phyloP scores from a whole-genome alignment of 2,797 vertebrate species.

The Mus caroli region DNA sequence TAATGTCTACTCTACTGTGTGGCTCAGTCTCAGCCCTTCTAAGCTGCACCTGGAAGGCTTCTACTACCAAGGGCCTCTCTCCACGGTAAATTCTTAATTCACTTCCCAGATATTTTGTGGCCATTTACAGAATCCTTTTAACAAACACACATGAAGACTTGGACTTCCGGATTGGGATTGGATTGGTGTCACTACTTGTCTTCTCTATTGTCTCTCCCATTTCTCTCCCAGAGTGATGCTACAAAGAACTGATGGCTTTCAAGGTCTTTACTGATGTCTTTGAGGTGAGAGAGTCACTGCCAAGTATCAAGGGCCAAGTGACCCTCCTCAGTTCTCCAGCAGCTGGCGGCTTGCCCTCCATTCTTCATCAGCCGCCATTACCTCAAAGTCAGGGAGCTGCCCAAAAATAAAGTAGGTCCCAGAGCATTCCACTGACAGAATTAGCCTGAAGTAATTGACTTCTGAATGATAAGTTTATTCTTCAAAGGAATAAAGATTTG shows the following conservation, averaged over 20 bases:
- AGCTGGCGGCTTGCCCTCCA: background rate
- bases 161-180: background rate
- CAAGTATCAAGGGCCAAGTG: too few relatives aligned
- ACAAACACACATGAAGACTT: background rate
- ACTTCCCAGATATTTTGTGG: background rate
- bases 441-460: conserved; percentile 24
- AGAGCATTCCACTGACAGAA: background rate
- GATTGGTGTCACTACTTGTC: background rate
- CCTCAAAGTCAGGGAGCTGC: background rate
- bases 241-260: background rate
- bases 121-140: background rate
- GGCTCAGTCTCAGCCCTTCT: fast-evolving
- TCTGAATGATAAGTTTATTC: conserved; percentile 35
- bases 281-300: background rate
- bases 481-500: conserved; percentile 17
- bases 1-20: background rate
- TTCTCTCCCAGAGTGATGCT: background rate
- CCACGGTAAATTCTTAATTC: background rate
- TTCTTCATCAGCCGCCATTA: background rate
- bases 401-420: background rate
- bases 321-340: background rate
- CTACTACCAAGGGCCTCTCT: background rate
- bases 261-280: background rate
- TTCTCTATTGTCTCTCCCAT: background rate
- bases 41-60: background rate